Base-by-base conservation (phyloP, 2,797 vertebrate species). In the Anguilla anguilla region DNA sequence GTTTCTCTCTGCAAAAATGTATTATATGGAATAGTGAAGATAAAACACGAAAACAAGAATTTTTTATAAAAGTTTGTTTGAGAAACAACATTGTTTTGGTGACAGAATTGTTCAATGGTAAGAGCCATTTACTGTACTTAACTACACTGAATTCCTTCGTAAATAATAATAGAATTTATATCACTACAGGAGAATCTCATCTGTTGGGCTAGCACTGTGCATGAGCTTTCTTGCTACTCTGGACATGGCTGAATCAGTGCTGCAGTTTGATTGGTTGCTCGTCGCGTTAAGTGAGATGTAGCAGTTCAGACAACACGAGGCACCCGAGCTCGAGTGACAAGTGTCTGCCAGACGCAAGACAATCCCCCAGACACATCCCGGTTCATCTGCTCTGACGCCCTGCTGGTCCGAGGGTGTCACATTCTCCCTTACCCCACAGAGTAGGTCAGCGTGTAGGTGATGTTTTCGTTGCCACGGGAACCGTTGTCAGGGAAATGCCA, bases 371-470 rank as follows among this genome's bases (percentile, higher is more conserved):
- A 59, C 15, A 35, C 31, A 59, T 31, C 15, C 9, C 15, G 11
- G 59, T 61, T n/a, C 39, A n/a, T 2, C 31, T 35, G 9, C 6
- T 49, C 4, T 19, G 2, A 4, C 6, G 0, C 19, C 5, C 55
- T 28, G n/a, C 43, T 83, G 43, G 51, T 55, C n/a, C 22, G 7
- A 15, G 15, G 28, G n/a, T n/a, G n/a, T 35, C n/a, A 2, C 72
- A 53, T 31, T 35, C 28, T 39, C 85, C 17, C 95, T n/a, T 92
- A 97, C 96, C 93, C 94, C 77, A 83, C 93, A 72, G 89, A 89
- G 94, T 97, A 97, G 25, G 86, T 93, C 46, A 96, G 91, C 15
- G 91, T 87, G 89, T 96, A 94, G 77, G 67, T 87, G 89, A 94
- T 84, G 19, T 90, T 74, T 77, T 93, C 91, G 0, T 88, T 87